A percentile compares a stretch with the other conserved stretches of the same genome.
Conservation (phyloP, 2,888 invertebrate species). For the Oxytorus armatus region DNA sequence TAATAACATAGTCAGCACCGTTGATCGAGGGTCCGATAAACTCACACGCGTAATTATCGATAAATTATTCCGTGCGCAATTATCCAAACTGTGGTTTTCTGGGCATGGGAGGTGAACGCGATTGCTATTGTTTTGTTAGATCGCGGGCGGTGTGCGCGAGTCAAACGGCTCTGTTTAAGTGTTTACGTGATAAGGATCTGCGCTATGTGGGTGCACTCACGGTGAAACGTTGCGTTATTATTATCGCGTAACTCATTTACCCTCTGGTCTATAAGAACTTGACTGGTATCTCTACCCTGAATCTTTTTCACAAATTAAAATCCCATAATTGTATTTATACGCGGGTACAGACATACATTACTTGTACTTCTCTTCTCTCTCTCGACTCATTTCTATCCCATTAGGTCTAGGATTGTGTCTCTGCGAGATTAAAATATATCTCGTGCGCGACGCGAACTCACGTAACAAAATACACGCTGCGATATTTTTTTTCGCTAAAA, state of each 20-base stretch:
- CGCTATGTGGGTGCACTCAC: conserved; percentile 49
- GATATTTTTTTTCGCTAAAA: conserved; percentile 19
- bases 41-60: conserved; percentile 59
- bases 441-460: conserved; percentile 1
- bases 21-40: conserved; percentile 49
- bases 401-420: conserved; percentile 36
- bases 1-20: conserved; percentile 19
- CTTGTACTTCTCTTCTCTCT: neutral
- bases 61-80: conserved; percentile 62
- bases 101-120: conserved; percentile 54
- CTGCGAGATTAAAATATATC: conserved; percentile 24
- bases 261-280: conserved; percentile 33
- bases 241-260: conserved; percentile 62
- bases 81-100: conserved; percentile 52
- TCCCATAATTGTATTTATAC: conserved; percentile 26
- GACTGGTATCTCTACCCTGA: conserved; percentile 39
- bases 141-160: conserved; percentile 52
- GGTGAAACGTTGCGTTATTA: conserved; percentile 55
- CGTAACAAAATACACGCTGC: conserved; percentile 33
- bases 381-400: conserved; percentile 7
- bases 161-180: conserved; percentile 65
- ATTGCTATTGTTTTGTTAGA: conserved; percentile 58
- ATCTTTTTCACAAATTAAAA: conserved; percentile 41
- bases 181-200: conserved; percentile 54
- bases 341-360: conserved; percentile 7